Evolutionary conservation across 92 coral and sea anemone species (phyloP).

Genomic region (Epizoanthus scotinus): DNA sequence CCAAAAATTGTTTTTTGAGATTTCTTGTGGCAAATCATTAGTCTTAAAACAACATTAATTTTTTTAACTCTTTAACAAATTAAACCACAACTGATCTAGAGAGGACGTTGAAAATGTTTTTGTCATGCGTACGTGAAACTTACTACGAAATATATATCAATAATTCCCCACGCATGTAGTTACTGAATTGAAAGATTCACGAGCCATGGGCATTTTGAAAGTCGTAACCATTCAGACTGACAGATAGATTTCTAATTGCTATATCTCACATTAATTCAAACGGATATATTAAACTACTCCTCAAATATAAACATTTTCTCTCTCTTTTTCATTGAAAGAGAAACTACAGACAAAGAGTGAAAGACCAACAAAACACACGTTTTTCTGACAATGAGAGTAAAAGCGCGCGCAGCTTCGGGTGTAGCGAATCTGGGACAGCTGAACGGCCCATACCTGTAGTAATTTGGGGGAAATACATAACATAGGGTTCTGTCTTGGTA

Average conservation of each 20-base stretch:
- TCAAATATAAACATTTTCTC: not conserved
- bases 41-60: not conserved
- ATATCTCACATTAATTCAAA: not conserved
- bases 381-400: conserved; percentile 18
- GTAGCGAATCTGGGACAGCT: not conserved
- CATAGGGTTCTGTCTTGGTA: not conserved
- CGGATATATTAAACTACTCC: not conserved
- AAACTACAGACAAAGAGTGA: conserved; percentile 29
- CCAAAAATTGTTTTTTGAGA: conserved; percentile 4
- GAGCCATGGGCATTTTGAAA: conserved; percentile 38
- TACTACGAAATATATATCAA: conserved; percentile 30
- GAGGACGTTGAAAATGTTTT: not conserved
- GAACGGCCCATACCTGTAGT: conserved; percentile 2
- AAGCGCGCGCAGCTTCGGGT: conserved; percentile 34
- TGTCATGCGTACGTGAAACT: conserved; percentile 6
- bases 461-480: not conserved
- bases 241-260: not conserved
- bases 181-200: not conserved
- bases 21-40: not conserved
- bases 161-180: not conserved
- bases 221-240: conserved; percentile 23
- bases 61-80: conserved; percentile 4
- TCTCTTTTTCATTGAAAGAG: conserved; percentile 14
- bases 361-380: conserved; percentile 35
- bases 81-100: not conserved